Conservation (phyloP, 1,140 invertebrate genomes). For the Linepithema humile region DNA sequence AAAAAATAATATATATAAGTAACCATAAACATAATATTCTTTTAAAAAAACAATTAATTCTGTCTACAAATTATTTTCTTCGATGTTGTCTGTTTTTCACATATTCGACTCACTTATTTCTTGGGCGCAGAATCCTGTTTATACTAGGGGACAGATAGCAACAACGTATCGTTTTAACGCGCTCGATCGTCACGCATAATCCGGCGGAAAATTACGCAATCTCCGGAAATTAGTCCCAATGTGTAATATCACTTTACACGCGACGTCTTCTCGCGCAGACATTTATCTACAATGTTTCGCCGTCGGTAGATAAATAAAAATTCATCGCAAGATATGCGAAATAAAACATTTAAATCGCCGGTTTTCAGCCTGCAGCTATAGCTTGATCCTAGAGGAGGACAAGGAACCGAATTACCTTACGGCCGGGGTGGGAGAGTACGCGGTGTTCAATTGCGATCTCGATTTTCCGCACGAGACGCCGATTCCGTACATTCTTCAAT, state of each 20-base stretch:
- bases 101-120: constrained; percentile 4
- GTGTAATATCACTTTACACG: constrained; percentile 55
- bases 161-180: constrained; percentile 47
- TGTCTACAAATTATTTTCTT: too few relatives aligned
- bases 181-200: constrained; percentile 54
- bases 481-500: constrained; percentile 95
- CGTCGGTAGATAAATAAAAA: background rate
- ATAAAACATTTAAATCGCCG: background rate
- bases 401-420: constrained; percentile 88
- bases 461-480: constrained; percentile 94
- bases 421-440: constrained; percentile 93
- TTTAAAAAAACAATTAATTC: too few relatives aligned
- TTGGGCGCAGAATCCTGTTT: background rate
- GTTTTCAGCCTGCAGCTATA: constrained; percentile 78
- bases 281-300: background rate
- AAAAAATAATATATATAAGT: too few relatives aligned
- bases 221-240: constrained; percentile 57
- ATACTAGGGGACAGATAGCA: background rate
- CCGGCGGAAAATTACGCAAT: constrained; percentile 62
- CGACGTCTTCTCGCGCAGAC: constrained; percentile 43
- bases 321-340: background rate
- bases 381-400: constrained; percentile 85
- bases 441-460: constrained; percentile 95
- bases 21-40: too few relatives aligned
- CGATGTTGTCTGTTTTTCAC: background rate